These are phyloP conservation scores for Pseudorasbora parva DNA, from an alignment of 2,113 vertebrate genomes.

Conservation along the genomic window DNA sequence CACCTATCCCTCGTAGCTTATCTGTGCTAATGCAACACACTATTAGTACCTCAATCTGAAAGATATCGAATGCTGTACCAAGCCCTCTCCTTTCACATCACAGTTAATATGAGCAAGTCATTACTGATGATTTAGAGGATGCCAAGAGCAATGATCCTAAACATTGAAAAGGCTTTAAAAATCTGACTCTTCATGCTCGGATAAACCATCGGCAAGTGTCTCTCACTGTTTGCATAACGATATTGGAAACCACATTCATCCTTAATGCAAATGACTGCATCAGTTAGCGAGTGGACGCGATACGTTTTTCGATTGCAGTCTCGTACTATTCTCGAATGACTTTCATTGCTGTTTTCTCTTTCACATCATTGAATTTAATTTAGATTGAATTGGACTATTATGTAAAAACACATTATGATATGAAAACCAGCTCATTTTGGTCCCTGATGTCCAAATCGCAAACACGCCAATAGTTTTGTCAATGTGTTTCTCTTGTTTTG, in stretches of 20 bases:
- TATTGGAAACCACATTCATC: constrained; percentile 28
- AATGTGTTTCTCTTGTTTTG: not conserved
- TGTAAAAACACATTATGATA: constrained; percentile 3
- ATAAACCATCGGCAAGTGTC: constrained; percentile 24
- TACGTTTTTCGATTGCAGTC: not conserved
- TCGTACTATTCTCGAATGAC: constrained; percentile 4
- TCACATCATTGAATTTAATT: constrained; percentile 12
- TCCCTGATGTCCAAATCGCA: not conserved
- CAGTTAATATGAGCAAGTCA: constrained; percentile 7
- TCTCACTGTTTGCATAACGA: constrained; percentile 44
- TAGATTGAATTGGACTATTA: constrained; percentile 5
- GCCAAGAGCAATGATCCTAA: constrained; percentile 7
- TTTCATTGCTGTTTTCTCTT: not conserved
- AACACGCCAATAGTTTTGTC: not conserved
- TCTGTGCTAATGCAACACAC: not conserved
- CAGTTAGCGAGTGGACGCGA: constrained; percentile 6
- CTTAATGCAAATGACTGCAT: constrained; percentile 39
- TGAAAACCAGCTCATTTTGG: not conserved
- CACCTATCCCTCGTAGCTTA: not conserved
- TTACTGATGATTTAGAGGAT: constrained; percentile 34
- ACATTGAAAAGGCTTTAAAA: constrained; percentile 42
- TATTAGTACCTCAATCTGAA: not conserved
- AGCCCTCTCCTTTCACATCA: constrained; percentile 6
- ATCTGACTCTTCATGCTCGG: constrained; percentile 45
- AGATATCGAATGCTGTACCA: not conserved